Percentiles rank a stretch among this genome's conserved stretches.
Conservation (phyloP, 2,113 vertebrate genomes). For the Sceloporus undulatus region DNA sequence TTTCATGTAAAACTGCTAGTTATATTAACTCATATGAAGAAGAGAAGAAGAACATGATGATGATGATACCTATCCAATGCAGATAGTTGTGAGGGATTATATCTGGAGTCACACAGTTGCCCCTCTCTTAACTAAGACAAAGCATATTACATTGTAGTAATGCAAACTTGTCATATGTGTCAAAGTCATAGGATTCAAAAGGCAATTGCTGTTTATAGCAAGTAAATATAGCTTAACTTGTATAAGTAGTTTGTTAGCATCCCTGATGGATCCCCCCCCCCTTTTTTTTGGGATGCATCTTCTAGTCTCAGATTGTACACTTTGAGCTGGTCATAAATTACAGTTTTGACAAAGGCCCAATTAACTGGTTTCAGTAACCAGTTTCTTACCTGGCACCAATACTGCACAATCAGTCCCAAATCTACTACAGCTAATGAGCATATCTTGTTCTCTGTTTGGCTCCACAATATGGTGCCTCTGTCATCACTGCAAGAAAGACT, state of each 20-base stretch:
- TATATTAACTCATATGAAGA: too few species aligned
- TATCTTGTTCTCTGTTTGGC: neutral
- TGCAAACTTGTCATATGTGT: too few species aligned
- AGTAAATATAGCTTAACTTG: neutral
- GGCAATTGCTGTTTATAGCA: neutral
- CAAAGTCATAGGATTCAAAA: neutral
- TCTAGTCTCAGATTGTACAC: neutral
- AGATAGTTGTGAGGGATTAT: too few species aligned
- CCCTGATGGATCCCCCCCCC: neutral
- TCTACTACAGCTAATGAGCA: slow-evolving; percentile 21
- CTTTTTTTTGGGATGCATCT: neutral
- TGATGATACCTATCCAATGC: too few species aligned
- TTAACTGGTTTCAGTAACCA: neutral
- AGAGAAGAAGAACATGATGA: too few species aligned
- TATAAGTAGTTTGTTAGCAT: too few species aligned
- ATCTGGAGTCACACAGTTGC: too few species aligned
- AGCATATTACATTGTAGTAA: too few species aligned
- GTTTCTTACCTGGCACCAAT: neutral
- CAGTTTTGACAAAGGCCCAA: slow-evolving; percentile 5
- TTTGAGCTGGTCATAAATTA: neutral
- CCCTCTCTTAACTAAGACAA: too few species aligned
- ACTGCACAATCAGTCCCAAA: slow-evolving; percentile 3
- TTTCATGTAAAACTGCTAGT: too few species aligned
- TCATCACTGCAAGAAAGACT: neutral
- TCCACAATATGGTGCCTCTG: neutral